phyloP scores from a whole-genome alignment of 1,140 invertebrate genomes.

The Diabrotica virgifera region DNA sequence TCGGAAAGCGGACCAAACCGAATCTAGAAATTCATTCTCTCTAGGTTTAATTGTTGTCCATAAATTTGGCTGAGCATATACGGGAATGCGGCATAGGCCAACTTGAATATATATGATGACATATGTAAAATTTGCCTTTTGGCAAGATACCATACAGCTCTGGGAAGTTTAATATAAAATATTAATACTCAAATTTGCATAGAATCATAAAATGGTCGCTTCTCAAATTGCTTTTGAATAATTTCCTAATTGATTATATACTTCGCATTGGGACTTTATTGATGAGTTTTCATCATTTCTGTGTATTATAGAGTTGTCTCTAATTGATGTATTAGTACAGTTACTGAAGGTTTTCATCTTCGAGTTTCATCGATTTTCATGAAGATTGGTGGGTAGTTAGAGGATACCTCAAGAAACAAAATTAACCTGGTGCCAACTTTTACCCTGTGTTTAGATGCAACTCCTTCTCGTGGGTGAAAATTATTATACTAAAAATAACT shows the following conservation, averaged over 20 bases:
- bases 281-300: too few relatives aligned
- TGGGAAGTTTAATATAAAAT: background rate
- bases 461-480: too few relatives aligned
- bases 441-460: too few relatives aligned
- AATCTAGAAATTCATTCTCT: slow-evolving; percentile 21
- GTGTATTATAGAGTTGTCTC: too few relatives aligned
- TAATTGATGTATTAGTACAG: too few relatives aligned
- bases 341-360: too few relatives aligned
- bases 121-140: slow-evolving; percentile 17
- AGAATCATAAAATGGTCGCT: slow-evolving; percentile 1
- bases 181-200: background rate
- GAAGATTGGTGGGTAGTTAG: too few relatives aligned
- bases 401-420: too few relatives aligned
- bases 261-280: background rate
- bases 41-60: slow-evolving; percentile 31
- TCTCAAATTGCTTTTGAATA: background rate
- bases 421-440: too few relatives aligned
- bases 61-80: slow-evolving; percentile 26
- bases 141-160: slow-evolving; percentile 3
- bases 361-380: too few relatives aligned
- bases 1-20: background rate
- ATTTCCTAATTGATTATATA: background rate
- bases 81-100: slow-evolving; percentile 25
- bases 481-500: too few relatives aligned
- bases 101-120: slow-evolving; percentile 28